Evolutionary conservation across 1,140 invertebrate species (phyloP).

Genomic region (Macrostomum lignano): DNA sequence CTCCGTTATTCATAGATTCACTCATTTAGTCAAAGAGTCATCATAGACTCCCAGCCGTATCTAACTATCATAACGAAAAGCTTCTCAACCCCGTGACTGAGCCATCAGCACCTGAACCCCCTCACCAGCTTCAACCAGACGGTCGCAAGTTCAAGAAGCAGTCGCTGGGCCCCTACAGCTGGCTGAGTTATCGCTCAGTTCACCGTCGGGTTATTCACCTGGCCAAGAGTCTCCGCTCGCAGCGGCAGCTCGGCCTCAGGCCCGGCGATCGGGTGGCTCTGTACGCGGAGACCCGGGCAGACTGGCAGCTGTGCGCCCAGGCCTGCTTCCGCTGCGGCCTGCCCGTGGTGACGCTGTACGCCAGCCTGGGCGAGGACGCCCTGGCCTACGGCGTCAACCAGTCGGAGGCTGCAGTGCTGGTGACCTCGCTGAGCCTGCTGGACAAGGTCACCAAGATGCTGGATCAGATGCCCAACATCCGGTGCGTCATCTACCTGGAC

Average conservation of each 20-base stretch:
- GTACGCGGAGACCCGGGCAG: conserved; percentile 76
- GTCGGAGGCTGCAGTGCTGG: conserved; percentile 60
- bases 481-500: conserved; percentile 58
- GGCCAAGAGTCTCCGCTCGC: conserved; percentile 31
- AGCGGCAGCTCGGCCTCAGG: conserved; percentile 31
- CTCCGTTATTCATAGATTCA: no score
- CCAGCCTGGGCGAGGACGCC: conserved; percentile 77
- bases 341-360: conserved; percentile 77
- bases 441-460: no score
- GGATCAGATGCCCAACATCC: no score
- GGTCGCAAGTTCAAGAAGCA: conserved; percentile 78
- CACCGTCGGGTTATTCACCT: conserved; percentile 43
- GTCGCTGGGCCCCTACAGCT: conserved; percentile 48
- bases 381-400: conserved; percentile 79
- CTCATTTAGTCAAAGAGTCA: no score
- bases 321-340: conserved; percentile 71
- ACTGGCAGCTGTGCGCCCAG: conserved; percentile 81
- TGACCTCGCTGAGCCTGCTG: no score
- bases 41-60: no score
- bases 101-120: no score
- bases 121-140: conserved; percentile 47
- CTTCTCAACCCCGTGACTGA: no score
- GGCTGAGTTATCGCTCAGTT: conserved; percentile 54
- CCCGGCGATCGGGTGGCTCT: conserved; percentile 49
- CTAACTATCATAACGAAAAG: no score